Percentiles rank a stretch among this genome's conserved stretches.
Evolutionary conservation across 2,797 vertebrate genomes (phyloP).

Genomic region (Falco naumanni): DNA sequence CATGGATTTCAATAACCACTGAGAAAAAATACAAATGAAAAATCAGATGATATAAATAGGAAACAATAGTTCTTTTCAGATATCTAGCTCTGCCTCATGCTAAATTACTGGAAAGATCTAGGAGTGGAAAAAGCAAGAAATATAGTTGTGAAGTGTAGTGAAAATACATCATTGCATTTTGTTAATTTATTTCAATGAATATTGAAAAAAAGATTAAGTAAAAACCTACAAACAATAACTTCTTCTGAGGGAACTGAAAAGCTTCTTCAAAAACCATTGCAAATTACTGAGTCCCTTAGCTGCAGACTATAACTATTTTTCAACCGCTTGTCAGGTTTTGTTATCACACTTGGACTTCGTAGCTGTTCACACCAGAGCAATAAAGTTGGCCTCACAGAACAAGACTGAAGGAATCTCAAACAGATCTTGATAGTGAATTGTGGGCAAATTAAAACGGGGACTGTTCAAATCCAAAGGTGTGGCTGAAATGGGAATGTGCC

Average conservation of each 20-base stretch:
- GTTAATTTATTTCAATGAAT: not conserved
- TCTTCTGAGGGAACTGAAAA: not conserved
- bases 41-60: not conserved
- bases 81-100: not conserved
- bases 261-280: not conserved
- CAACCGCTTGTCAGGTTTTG: not conserved
- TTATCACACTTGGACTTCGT: not conserved
- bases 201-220: not conserved
- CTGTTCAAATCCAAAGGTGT: not conserved
- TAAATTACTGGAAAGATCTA: not conserved
- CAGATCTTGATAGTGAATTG: not conserved
- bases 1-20: not conserved
- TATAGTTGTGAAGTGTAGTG: not conserved
- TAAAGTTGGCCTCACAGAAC: not conserved
- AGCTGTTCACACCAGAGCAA: not conserved
- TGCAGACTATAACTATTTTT: not conserved
- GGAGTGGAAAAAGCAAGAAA: not conserved
- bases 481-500: not conserved
- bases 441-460: not conserved
- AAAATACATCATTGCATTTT: not conserved
- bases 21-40: not conserved
- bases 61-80: not conserved
- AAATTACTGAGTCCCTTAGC: not conserved
- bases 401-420: not conserved
- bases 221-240: not conserved